These are phyloP conservation scores for Heterodera filipjevi DNA, from an alignment of 2,888 invertebrate genomes.

Conservation along the genomic window DNA sequence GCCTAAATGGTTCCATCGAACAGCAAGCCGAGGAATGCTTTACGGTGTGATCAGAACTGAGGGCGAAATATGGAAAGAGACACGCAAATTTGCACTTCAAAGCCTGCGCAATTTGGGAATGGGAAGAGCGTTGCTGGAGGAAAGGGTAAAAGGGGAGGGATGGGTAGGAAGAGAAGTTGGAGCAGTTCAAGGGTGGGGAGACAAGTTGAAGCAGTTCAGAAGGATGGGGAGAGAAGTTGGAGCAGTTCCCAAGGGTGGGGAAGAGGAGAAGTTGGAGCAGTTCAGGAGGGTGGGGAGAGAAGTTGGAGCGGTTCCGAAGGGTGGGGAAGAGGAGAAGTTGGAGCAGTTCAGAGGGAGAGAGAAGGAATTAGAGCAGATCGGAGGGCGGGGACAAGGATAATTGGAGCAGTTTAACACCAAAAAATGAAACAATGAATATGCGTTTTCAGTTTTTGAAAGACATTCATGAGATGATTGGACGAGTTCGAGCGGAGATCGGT, in stretches of 20 bases:
- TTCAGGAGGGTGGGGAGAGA: background rate
- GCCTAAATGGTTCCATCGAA: background rate
- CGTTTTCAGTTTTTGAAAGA: background rate
- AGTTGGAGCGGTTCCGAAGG: constrained; percentile 1
- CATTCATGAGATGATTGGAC: background rate
- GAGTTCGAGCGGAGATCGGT: background rate
- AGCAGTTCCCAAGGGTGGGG: background rate
- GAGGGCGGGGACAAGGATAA: too few relatives aligned
- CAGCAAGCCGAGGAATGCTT: background rate
- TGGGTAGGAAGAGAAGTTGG: background rate
- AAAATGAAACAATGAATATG: background rate
- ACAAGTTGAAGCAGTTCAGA: background rate
- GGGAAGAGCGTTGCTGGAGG: constrained; percentile 17
- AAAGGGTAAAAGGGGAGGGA: background rate
- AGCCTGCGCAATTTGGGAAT: constrained; percentile 25
- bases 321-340: background rate
- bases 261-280: background rate
- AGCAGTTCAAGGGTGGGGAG: background rate
- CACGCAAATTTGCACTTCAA: constrained; percentile 19
- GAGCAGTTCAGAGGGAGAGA: background rate
- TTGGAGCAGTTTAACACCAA: background rate
- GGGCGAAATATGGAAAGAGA: constrained; percentile 18
- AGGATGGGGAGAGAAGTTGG: background rate
- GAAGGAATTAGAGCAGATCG: too few relatives aligned
- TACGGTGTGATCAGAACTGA: constrained; percentile 18